Conservation (phyloP, 2,113 vertebrate genomes). For the Nyctereutes procyonoides region DNA sequence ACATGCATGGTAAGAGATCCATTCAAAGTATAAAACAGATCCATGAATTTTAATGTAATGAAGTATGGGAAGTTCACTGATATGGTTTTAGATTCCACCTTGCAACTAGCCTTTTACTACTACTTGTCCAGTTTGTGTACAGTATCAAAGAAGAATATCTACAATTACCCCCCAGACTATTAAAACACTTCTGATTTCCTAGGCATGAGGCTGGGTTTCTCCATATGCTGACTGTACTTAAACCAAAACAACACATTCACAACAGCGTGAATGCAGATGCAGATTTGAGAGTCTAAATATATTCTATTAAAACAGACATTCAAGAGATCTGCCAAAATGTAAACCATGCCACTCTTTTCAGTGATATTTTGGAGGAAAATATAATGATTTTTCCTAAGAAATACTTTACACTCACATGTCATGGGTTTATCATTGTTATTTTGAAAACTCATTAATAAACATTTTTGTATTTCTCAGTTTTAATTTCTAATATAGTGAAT, state of each 20-base stretch:
- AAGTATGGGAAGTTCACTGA: background rate
- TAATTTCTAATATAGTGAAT: slow-evolving; percentile 50
- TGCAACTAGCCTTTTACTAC: background rate
- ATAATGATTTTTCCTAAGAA: slow-evolving; percentile 24
- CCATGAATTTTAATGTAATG: background rate
- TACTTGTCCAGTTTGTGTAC: background rate
- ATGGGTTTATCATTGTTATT: background rate
- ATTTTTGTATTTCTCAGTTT: slow-evolving; percentile 1
- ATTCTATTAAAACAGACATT: background rate
- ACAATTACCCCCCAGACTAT: background rate
- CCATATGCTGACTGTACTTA: background rate
- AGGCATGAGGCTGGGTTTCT: background rate
- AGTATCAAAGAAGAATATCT: background rate
- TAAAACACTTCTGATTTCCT: background rate
- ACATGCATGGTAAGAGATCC: background rate
- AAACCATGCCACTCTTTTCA: background rate
- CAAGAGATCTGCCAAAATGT: background rate
- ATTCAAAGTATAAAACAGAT: background rate
- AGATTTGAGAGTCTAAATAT: background rate
- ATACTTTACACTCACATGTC: background rate
- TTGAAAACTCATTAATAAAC: slow-evolving; percentile 43
- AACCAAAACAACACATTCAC: background rate
- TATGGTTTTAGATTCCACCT: background rate
- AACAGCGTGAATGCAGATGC: background rate
- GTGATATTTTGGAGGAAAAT: background rate